A percentile compares a stretch with the other conserved stretches of the same genome.
These are phyloP conservation scores for Cetoscarus ocellatus DNA, from an alignment of 2,797 vertebrate genomes.

Conservation along the genomic window DNA sequence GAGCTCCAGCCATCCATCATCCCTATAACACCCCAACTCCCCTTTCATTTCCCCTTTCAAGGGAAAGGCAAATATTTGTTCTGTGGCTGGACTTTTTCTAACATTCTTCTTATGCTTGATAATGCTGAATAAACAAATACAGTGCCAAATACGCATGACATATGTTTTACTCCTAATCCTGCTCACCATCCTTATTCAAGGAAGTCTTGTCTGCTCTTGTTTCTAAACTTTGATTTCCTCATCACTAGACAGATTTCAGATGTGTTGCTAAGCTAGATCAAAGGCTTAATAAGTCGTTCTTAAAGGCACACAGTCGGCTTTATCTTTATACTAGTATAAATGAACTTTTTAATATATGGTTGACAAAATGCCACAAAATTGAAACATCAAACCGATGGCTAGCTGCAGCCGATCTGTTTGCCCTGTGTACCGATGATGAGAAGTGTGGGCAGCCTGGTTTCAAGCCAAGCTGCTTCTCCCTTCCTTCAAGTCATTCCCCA, in stretches of 20 bases:
- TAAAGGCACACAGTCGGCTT: neutral
- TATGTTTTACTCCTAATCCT: neutral
- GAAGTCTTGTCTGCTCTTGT: neutral
- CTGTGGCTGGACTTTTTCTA: neutral
- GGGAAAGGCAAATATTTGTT: neutral
- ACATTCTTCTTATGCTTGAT: neutral
- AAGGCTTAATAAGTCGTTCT: neutral
- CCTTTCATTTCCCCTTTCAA: slow-evolving; percentile 6
- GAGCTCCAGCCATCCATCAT: neutral
- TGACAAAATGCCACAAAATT: too few relatives aligned
- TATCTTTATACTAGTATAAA: neutral
- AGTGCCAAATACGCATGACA: neutral
- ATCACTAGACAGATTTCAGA: neutral
- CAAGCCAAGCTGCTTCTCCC: too few relatives aligned
- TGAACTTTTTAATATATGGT: neutral
- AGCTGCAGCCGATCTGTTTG: too few relatives aligned
- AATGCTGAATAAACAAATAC: neutral
- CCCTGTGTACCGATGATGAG: too few relatives aligned
- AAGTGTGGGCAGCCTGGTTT: too few relatives aligned
- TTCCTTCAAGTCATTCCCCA: too few relatives aligned
- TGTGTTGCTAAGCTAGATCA: slow-evolving; percentile 5
- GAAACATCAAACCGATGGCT: too few relatives aligned
- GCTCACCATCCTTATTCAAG: neutral
- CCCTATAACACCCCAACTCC: slow-evolving; percentile 1
- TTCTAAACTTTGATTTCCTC: neutral